These are phyloP conservation scores for Chaetura pelagica DNA, from an alignment of 2,113 vertebrate genomes.

Conservation along the genomic window DNA sequence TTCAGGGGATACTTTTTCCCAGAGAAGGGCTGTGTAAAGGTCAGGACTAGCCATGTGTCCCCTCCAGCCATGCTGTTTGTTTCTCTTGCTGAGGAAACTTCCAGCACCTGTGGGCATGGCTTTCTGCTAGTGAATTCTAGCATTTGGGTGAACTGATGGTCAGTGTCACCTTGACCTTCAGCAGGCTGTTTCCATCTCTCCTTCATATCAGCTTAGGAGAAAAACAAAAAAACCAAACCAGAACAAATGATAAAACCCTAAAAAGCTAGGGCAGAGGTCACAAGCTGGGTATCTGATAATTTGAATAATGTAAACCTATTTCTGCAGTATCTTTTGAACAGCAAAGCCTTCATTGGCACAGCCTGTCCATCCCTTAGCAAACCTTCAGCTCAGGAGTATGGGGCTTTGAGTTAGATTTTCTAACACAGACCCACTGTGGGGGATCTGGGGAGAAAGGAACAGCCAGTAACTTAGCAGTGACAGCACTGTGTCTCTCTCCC, in stretches of 20 bases:
- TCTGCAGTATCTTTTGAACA: background rate
- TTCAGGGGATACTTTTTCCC: background rate
- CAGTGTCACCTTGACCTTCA: slow-evolving; percentile 1
- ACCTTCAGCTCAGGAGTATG: background rate
- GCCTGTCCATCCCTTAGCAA: background rate
- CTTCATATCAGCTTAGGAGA: background rate
- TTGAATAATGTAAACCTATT: background rate
- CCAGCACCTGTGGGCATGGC: background rate
- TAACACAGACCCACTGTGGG: background rate
- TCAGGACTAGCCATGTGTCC: background rate
- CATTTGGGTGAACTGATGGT: background rate
- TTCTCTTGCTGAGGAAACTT: background rate
- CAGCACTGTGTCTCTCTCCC: background rate
- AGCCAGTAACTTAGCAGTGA: background rate
- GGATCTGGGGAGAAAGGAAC: background rate
- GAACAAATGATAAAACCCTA: background rate
- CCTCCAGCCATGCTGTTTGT: background rate
- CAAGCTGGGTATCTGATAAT: background rate
- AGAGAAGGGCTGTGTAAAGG: background rate
- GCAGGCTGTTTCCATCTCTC: background rate
- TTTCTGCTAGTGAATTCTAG: background rate
- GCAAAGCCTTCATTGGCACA: background rate
- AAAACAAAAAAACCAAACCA: background rate
- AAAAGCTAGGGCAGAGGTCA: background rate
- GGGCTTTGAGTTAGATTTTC: background rate